Evolutionary conservation across 2,113 vertebrate genomes (phyloP), one percentile per base, ranked within the genome.

Genomic region (Psettodes erumei): DNA sequence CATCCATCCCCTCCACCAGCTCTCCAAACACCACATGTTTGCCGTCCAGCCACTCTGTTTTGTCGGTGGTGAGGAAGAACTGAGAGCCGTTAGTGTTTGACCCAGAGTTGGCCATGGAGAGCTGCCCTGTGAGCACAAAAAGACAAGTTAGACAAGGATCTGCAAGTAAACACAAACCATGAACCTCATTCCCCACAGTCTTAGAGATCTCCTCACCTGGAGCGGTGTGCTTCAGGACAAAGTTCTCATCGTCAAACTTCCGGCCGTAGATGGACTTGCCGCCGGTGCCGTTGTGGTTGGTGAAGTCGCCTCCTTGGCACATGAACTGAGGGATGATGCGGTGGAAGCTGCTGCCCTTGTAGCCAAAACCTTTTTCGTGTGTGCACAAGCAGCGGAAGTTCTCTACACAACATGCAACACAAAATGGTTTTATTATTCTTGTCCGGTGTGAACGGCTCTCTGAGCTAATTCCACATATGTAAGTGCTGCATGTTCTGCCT

Each of bases 231-330:
- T 99, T 99, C 59, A 99, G 95, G 58, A 99, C 96, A 78, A 99
- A 99, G 91, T 99, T 99, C 68, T 99, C 98, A 18, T 99, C 98
- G 1, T 99, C 97, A 55, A 99, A 99, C 88, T 99, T 99, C 83
- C 91, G 94, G 3, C 98, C 98, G 0, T 98, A 99, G 92, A 99
- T 98, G 42, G 98, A 98, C 81, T 99, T 99, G 38, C 98, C 97
- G 0, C 98, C 98, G 0, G 96, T 99, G 92, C 98, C 97, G 0
- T 99, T 99, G 92, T 99, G 98, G 91, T 99, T 98, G 82, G 98
- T 99, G 93, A 99, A 99, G 63, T 99, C 98, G 0, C 98, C 98
- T 0, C 95, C 98, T 89, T 99, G 98, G 84, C 96, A 98, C 98
- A 99, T 99, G 87, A 99, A 99, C 95, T 98, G 98, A 23, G 98